Conservation (phyloP, 2,797 vertebrate genomes). For the Carduelis carduelis region DNA sequence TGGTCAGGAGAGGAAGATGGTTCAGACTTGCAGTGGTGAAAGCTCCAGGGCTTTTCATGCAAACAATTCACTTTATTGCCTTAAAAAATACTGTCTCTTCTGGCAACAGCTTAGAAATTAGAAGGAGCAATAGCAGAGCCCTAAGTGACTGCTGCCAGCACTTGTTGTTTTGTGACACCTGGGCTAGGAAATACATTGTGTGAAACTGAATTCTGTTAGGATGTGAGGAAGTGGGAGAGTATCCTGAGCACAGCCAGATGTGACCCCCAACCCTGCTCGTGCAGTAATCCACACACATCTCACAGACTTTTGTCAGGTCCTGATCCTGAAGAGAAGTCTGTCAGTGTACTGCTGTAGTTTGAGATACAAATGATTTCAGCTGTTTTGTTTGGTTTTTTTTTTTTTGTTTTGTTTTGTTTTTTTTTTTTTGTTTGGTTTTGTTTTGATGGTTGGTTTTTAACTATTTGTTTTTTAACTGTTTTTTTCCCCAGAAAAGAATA, state of each 20-base stretch:
- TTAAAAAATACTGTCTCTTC: not conserved
- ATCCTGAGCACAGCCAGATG: not conserved
- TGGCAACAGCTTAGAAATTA: not conserved
- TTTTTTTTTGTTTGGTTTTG: not conserved
- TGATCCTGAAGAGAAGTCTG: not conserved
- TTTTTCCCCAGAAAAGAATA: not conserved
- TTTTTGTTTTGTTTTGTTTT: not conserved
- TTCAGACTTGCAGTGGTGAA: not conserved
- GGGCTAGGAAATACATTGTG: slow-evolving; percentile 13
- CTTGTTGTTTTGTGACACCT: not conserved
- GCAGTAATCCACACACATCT: not conserved
- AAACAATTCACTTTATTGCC: not conserved
- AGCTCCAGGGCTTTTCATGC: not conserved
- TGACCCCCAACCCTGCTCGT: not conserved
- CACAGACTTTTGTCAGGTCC: not conserved
- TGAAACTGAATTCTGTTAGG: not conserved
- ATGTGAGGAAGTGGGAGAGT: not conserved
- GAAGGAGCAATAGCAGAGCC: not conserved
- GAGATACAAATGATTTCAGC: not conserved
- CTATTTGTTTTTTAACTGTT: not conserved
- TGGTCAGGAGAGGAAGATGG: not conserved
- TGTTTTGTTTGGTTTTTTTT: not conserved
- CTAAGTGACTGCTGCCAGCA: not conserved
- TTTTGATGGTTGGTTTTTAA: not conserved
- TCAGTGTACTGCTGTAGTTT: not conserved